Base-by-base conservation (phyloP, 2,113 vertebrate species). In the Anarrhichthys ocellatus region DNA sequence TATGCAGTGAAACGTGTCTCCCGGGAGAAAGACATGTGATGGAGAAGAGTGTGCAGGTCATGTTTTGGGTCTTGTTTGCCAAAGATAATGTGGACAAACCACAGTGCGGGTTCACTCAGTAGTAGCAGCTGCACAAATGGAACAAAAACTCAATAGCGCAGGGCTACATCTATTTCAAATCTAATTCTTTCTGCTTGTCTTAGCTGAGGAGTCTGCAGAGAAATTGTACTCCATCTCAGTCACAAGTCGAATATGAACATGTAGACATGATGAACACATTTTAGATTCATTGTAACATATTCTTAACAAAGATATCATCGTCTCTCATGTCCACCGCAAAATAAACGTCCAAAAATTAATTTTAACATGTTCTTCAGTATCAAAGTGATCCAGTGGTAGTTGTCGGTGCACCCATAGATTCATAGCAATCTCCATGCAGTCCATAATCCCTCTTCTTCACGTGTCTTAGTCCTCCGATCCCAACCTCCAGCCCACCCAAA, bases 51-150 rank as follows among this genome's bases (percentile, higher is more conserved):
- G 54, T 59, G 56, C 68, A 64, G 85, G 83, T 88, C 83, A 78
- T 87, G 83, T 80, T 91, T 83, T 86, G 84, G 63, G 69, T 85
- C 78, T 72, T 61, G 52, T 86, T 86, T 87, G 77, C 72, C 78
- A 68, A 66, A 76, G 78, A 87, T 80, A 75, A 78, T 82, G 76
- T 69, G 82, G 48, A 80, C 59, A 81, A 83, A 84, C 66, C 71
- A n/a, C 40, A 1, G 52, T 48, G n/a, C 86, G 77, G 56, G 44
- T 76, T 82, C 59, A 36, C n/a, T 73, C 69, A 18, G 72, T 72
- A 61, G 66, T 34, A 82, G 70, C 76, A 73, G 74, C 77, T 80
- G 71, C 68, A 73, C 38, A 78, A 85, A 76, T 89, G 65, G 50
- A 76, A 73, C 18, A 72, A 46, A 81, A 73, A 76, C 65, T 66